These are phyloP conservation scores for Monochamus alternatus DNA, from an alignment of 2,888 invertebrate genomes.

Conservation along the genomic window DNA sequence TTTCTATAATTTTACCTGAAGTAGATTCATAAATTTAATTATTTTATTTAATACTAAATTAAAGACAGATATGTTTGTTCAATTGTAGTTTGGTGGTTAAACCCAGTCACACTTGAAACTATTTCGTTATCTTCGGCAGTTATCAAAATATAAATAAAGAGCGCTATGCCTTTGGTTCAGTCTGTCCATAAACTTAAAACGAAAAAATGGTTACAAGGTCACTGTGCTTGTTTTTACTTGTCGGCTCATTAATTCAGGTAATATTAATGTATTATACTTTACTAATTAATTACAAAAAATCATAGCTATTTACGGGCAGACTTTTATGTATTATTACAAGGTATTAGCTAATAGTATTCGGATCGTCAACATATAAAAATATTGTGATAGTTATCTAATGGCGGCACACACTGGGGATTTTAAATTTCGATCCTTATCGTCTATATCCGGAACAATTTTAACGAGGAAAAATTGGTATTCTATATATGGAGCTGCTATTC, in stretches of 20 bases:
- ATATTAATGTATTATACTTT: not conserved
- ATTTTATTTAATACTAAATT: too few relatives aligned
- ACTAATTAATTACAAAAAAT: not conserved
- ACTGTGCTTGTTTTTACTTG: not conserved
- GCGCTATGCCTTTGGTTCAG: not conserved
- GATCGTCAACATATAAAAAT: slow-evolving; percentile 4
- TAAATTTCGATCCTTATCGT: slow-evolving; percentile 14
- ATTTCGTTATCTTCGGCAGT: not conserved
- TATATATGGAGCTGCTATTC: slow-evolving; percentile 15
- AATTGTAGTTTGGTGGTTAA: too few relatives aligned
- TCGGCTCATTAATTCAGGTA: slow-evolving; percentile 14
- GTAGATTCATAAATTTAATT: too few relatives aligned
- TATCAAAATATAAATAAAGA: slow-evolving; percentile 7
- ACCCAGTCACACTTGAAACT: not conserved
- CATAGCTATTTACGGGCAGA: not conserved
- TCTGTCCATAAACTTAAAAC: not conserved
- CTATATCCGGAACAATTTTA: slow-evolving; percentile 20
- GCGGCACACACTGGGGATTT: not conserved
- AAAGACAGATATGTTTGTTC: too few relatives aligned
- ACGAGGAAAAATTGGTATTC: slow-evolving; percentile 14
- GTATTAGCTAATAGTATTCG: slow-evolving; percentile 1
- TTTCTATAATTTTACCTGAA: too few relatives aligned
- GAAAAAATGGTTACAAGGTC: slow-evolving; percentile 9
- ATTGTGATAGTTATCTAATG: slow-evolving; percentile 4
- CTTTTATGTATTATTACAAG: slow-evolving; percentile 2